phyloP scores from a whole-genome alignment of 2,797 vertebrate genomes.

The Bufotes viridis region DNA sequence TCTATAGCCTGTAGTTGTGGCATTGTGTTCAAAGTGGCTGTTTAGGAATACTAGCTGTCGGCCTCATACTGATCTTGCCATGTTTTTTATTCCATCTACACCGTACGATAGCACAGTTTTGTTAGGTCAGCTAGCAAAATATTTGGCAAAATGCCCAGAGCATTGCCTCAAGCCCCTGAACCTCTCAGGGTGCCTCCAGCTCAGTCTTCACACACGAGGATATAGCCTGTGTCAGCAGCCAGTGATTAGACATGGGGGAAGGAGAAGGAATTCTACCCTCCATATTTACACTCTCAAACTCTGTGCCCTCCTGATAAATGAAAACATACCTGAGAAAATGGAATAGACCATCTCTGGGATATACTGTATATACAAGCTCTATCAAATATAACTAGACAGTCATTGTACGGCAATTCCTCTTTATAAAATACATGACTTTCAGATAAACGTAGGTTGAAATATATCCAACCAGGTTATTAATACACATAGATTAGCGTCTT shows the following conservation, averaged over 20 bases:
- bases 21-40: too few species aligned
- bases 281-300: neutral
- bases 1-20: too few species aligned
- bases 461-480: slow-evolving; percentile 36
- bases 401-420: neutral
- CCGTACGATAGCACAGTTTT: neutral
- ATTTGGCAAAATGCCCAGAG: slow-evolving; percentile 4
- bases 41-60: neutral
- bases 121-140: neutral
- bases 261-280: neutral
- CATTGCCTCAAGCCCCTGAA: slow-evolving; percentile 21
- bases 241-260: neutral
- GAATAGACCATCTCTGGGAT: too few species aligned
- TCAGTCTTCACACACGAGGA: neutral
- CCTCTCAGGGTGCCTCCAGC: slow-evolving; percentile 9
- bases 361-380: neutral
- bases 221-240: neutral
- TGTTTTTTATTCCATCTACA: neutral
- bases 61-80: neutral
- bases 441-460: slow-evolving; percentile 33
- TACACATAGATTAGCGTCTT: slow-evolving; percentile 37
- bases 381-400: neutral
- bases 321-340: neutral
- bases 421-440: slow-evolving; percentile 13
- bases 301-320: neutral